Conservation (phyloP, 2,113 vertebrate species). For the Mixornis gularis region DNA sequence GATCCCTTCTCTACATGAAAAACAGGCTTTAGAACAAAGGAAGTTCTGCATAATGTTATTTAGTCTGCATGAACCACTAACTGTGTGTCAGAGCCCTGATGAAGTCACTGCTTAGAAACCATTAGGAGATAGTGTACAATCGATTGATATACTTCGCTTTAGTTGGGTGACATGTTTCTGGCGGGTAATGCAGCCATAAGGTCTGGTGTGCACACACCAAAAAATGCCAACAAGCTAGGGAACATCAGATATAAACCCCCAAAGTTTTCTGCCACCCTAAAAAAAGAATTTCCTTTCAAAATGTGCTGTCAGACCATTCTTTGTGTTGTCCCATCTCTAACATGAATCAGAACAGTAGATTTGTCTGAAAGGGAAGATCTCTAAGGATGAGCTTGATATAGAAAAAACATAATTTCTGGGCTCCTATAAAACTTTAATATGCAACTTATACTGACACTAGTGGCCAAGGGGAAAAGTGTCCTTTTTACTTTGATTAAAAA, state of each 20-base stretch:
- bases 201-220: not conserved
- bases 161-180: not conserved
- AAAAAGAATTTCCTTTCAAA: not conserved
- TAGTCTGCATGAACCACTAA: slow-evolving; percentile 28
- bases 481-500: not conserved
- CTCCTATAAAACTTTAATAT: not conserved
- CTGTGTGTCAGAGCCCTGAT: slow-evolving; percentile 31
- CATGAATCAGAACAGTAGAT: not conserved
- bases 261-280: not conserved
- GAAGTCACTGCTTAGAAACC: slow-evolving; percentile 41
- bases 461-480: not conserved
- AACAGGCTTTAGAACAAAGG: slow-evolving; percentile 44
- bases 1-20: slow-evolving; percentile 7
- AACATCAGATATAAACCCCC: not conserved
- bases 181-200: not conserved
- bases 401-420: not conserved
- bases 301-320: not conserved
- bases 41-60: slow-evolving; percentile 60
- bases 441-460: not conserved
- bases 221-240: not conserved
- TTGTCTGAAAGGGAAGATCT: not conserved
- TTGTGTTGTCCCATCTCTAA: not conserved
- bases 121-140: not conserved
- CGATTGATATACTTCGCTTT: not conserved
- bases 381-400: not conserved